Percentiles rank a stretch among this genome's conserved stretches.
Evolutionary conservation across 2,797 vertebrate genomes (phyloP).

Genomic region (Protonibea diacanthus): DNA sequence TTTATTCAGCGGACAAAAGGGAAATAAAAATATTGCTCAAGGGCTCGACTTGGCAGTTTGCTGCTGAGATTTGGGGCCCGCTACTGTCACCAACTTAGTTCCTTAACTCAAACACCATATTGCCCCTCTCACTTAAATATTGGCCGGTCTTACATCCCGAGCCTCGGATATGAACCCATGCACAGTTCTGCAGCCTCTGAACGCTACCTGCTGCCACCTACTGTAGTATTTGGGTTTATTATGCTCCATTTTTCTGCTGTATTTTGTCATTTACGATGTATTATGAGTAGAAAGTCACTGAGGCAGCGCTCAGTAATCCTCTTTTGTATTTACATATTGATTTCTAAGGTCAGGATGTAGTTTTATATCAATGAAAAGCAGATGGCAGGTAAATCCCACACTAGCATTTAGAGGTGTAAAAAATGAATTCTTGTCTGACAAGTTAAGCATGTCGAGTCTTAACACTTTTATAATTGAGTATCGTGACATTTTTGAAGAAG

Average conservation of each 20-base stretch:
- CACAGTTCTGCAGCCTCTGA: slow-evolving; percentile 23
- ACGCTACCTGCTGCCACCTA: slow-evolving; percentile 45
- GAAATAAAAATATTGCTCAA: slow-evolving; percentile 54
- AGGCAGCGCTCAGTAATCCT: background rate
- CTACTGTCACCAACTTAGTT: slow-evolving; percentile 63
- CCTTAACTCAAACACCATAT: slow-evolving; percentile 65
- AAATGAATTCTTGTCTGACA: background rate
- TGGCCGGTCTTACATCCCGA: slow-evolving; percentile 43
- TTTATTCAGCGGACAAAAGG: slow-evolving; percentile 68
- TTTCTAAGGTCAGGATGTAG: background rate
- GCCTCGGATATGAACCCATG: slow-evolving; percentile 33
- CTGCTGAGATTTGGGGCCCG: slow-evolving; percentile 47
- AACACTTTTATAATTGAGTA: background rate
- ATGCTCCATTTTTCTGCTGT: background rate
- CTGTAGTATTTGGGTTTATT: slow-evolving; percentile 23
- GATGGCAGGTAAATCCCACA: background rate
- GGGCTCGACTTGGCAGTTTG: slow-evolving; percentile 58
- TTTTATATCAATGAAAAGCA: background rate
- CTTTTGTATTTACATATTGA: background rate
- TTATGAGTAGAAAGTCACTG: background rate
- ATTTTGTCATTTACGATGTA: background rate
- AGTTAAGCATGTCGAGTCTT: slow-evolving; percentile 29
- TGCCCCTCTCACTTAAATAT: slow-evolving; percentile 39
- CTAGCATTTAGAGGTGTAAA: slow-evolving; percentile 9
- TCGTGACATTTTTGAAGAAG: slow-evolving; percentile 28